Percentiles rank a stretch among this genome's conserved stretches.
These are phyloP conservation scores for Geodia barretti DNA, from an alignment of 37 sponge, comb jelly and placozoan genomes.

Conservation along the genomic window DNA sequence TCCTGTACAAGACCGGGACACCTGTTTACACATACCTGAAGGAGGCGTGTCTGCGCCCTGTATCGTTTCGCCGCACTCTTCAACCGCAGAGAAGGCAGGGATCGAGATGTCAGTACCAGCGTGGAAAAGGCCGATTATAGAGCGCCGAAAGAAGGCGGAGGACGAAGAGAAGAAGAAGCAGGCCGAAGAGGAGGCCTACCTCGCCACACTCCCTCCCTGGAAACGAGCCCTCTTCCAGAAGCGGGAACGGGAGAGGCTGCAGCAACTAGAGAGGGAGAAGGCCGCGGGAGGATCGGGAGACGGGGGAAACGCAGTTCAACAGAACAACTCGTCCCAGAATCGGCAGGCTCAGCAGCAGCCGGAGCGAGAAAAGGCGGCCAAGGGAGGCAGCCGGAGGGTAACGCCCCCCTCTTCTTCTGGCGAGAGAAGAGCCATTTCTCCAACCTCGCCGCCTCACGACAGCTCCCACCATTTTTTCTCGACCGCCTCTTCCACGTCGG, in stretches of 20 bases:
- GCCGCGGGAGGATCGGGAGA: slow-evolving; percentile 1
- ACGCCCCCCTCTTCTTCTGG: neutral
- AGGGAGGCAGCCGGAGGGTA: neutral
- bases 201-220: slow-evolving; percentile 64
- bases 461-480: neutral
- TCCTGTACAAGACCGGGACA: too few species aligned
- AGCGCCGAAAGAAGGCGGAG: slow-evolving; percentile 64
- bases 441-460: neutral
- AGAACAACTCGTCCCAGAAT: neutral
- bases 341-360: neutral
- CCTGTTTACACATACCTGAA: too few species aligned
- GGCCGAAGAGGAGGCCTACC: slow-evolving; percentile 60
- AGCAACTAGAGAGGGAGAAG: neutral
- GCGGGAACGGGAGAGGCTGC: slow-evolving; percentile 20
- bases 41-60: neutral
- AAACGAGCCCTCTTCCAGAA: slow-evolving; percentile 44
- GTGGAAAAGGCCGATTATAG: slow-evolving; percentile 77
- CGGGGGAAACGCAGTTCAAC: too few species aligned
- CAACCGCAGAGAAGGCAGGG: neutral
- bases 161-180: slow-evolving; percentile 62
- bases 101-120: slow-evolving; percentile 54
- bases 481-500: neutral
- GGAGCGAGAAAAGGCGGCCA: neutral
- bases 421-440: neutral
- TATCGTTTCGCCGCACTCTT: neutral